These are phyloP conservation scores for Eretmochelys imbricata DNA, from an alignment of 2,113 vertebrate genomes.

Conservation along the genomic window DNA sequence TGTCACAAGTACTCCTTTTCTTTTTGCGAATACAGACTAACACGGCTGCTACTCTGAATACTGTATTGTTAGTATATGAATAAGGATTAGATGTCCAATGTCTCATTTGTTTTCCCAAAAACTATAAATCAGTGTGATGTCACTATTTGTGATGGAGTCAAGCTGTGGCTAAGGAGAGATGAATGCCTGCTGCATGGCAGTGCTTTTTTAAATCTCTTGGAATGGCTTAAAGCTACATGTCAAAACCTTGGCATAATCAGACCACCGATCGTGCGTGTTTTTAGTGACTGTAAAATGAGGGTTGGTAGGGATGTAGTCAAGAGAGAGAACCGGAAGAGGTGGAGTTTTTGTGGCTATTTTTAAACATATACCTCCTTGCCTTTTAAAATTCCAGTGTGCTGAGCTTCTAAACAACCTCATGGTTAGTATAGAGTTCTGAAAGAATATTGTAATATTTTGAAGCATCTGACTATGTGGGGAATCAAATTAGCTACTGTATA, in stretches of 20 bases:
- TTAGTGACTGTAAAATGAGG: not conserved
- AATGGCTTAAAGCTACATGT: not conserved
- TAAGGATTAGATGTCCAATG: not conserved
- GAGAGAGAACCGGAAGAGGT: not conserved
- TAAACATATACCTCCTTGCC: not conserved
- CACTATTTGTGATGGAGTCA: not conserved
- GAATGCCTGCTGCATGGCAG: not conserved
- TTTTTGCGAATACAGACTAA: too few species aligned
- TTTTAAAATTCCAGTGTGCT: not conserved
- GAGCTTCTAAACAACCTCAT: not conserved
- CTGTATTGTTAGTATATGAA: not conserved
- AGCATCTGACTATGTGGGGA: not conserved
- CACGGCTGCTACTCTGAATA: too few species aligned
- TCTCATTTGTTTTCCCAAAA: not conserved
- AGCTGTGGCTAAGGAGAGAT: not conserved
- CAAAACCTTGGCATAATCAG: not conserved
- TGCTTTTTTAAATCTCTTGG: not conserved
- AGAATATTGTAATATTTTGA: not conserved
- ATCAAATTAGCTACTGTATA: not conserved
- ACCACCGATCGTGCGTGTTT: not conserved
- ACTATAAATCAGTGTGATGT: not conserved
- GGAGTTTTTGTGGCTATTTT: not conserved
- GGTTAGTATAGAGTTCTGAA: not conserved
- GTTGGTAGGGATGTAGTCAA: not conserved
- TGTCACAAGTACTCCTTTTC: too few species aligned